phyloP scores from a whole-genome alignment of 2,888 invertebrate species.

The Anarsia innoxiella region DNA sequence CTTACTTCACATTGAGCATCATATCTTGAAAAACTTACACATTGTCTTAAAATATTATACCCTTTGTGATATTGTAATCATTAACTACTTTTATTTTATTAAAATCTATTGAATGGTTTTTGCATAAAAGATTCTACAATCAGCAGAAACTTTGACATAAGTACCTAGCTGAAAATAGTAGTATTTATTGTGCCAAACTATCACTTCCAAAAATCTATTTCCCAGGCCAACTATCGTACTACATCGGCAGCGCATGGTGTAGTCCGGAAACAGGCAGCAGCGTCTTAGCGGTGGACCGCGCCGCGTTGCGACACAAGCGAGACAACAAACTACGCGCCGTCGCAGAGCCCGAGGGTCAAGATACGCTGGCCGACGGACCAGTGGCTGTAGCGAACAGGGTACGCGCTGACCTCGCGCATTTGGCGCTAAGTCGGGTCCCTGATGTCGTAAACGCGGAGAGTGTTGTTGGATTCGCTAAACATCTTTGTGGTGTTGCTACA shows the following conservation, averaged over 20 bases:
- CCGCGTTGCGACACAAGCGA: constrained; percentile 87
- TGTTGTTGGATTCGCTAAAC: constrained; percentile 90
- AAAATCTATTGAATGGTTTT: no score
- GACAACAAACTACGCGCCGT: constrained; percentile 57
- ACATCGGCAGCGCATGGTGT: constrained; percentile 79
- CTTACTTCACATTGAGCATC: no score
- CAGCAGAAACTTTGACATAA: no score
- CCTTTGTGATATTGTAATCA: no score
- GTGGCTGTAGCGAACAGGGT: constrained; percentile 56
- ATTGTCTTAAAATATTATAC: no score
- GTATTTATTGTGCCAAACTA: no score
- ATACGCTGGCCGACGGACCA: neutral
- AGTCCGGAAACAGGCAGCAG: constrained; percentile 57
- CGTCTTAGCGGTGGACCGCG: constrained; percentile 85
- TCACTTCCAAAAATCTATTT: no score
- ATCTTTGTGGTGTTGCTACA: constrained; percentile 92
- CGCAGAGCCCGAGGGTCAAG: neutral
- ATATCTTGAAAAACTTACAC: no score
- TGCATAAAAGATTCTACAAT: no score
- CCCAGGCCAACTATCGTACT: constrained; percentile 88
- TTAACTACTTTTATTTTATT: no score
- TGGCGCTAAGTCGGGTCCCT: constrained; percentile 74
- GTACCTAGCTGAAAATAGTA: no score
- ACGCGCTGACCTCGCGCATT: constrained; percentile 87
- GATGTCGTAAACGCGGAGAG: no score